These are phyloP conservation scores for Cataglyphis rosenhaueri DNA, from an alignment of 2,888 invertebrate genomes.

Conservation along the genomic window DNA sequence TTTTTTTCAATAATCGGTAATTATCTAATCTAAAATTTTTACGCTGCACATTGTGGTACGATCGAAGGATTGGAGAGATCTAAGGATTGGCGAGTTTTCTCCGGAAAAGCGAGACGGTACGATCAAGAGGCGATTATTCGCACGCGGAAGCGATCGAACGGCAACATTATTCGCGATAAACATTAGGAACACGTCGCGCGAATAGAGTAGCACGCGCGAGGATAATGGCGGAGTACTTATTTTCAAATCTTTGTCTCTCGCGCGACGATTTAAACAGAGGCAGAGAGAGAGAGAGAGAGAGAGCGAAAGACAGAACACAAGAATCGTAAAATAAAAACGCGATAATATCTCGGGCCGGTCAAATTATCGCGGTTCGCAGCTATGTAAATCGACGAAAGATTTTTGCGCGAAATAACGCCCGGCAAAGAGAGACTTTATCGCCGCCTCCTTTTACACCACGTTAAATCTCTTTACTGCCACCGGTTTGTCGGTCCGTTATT, in stretches of 20 bases:
- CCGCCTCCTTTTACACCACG: slow-evolving; percentile 63
- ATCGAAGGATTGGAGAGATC: background rate
- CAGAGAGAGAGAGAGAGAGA: background rate
- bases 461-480: slow-evolving; percentile 70
- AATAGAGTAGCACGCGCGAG: slow-evolving; percentile 4
- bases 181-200: slow-evolving; percentile 48
- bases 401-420: slow-evolving; percentile 57
- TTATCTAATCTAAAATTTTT: background rate
- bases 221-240: slow-evolving; percentile 63
- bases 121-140: slow-evolving; percentile 39
- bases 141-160: slow-evolving; percentile 59
- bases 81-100: background rate
- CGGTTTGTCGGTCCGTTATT: slow-evolving; percentile 42
- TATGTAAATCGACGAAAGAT: slow-evolving; percentile 64
- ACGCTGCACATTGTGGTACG: background rate
- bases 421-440: slow-evolving; percentile 61
- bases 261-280: background rate
- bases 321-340: slow-evolving; percentile 26
- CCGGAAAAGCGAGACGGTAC: background rate
- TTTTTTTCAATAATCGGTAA: background rate
- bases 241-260: slow-evolving; percentile 59
- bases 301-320: background rate
- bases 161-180: slow-evolving; percentile 58
- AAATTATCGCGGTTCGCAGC: slow-evolving; percentile 33
- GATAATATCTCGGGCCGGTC: slow-evolving; percentile 27